Evolutionary conservation across 2,888 invertebrate species (phyloP).

Genomic region (Drosophila falleni): DNA sequence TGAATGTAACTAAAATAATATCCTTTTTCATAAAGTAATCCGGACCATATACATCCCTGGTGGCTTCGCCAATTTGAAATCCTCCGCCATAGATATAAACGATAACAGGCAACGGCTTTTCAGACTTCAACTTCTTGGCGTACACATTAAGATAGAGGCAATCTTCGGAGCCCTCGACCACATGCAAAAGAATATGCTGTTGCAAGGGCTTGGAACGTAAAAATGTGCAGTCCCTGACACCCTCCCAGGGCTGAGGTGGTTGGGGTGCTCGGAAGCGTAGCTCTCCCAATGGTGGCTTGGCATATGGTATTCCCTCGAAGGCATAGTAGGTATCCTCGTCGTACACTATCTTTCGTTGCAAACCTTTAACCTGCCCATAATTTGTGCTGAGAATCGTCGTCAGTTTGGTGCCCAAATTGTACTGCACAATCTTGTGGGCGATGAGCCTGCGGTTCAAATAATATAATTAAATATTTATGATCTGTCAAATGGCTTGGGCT

Average conservation of each 20-base stretch:
- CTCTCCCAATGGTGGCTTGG: conserved; percentile 85
- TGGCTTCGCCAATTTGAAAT: conserved; percentile 84
- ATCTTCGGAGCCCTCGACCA: conserved; percentile 86
- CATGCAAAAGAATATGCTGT: conserved; percentile 70
- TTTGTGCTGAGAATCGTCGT: conserved; percentile 67
- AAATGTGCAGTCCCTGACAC: conserved; percentile 83
- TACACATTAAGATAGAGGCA: conserved; percentile 86
- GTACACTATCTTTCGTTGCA: conserved; percentile 73
- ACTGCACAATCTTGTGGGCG: conserved; percentile 76
- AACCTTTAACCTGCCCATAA: conserved; percentile 77
- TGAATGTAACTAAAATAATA: conserved; percentile 85
- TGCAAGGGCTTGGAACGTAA: conserved; percentile 79
- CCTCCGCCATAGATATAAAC: conserved; percentile 86
- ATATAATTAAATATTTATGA: conserved; percentile 11
- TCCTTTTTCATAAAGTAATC: conserved; percentile 85
- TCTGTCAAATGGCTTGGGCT: conserved; percentile 12
- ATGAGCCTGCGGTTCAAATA: conserved; percentile 59
- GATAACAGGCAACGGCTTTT: conserved; percentile 82
- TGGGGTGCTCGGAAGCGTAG: conserved; percentile 84
- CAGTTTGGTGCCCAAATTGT: conserved; percentile 72
- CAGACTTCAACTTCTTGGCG: conserved; percentile 71
- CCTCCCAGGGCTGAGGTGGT: conserved; percentile 84
- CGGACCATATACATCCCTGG: conserved; percentile 82
- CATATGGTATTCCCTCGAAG: conserved; percentile 80
- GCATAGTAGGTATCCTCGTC: conserved; percentile 66